phyloP scores from a whole-genome alignment of 2,888 invertebrate species.

The Ectemnius cavifrons region DNA sequence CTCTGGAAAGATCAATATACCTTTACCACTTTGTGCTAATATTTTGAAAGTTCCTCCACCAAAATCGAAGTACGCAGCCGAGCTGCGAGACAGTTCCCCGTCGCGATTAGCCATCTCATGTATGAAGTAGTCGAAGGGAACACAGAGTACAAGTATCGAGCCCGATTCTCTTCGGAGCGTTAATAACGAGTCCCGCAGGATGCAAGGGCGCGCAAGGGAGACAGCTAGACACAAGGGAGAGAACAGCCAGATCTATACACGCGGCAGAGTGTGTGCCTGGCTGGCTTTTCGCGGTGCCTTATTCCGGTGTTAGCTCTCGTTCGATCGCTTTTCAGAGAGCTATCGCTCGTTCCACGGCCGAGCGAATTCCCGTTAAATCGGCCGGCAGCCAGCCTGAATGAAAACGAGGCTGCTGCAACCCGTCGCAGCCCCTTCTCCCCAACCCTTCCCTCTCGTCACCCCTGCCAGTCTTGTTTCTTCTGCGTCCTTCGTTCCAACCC shows the following conservation, averaged over 20 bases:
- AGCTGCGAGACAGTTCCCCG: no score
- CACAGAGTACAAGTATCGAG: no score
- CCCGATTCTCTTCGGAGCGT: no score
- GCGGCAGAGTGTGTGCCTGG: no score
- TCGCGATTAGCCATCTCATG: no score
- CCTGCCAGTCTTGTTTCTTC: constrained; percentile 28
- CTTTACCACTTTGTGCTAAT: no score
- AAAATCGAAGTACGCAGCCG: no score
- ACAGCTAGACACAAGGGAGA: neutral
- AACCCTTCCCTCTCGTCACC: constrained; percentile 25
- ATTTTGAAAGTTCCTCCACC: no score
- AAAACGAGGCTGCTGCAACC: constrained; percentile 50
- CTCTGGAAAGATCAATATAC: no score
- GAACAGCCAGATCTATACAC: neutral
- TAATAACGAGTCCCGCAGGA: neutral
- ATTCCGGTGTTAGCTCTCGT: neutral
- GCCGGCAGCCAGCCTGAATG: constrained; percentile 50
- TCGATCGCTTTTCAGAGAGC: constrained; percentile 38
- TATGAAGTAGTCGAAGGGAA: no score
- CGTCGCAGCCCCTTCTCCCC: constrained; percentile 13
- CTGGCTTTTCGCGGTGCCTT: no score
- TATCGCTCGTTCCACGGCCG: constrained; percentile 46
- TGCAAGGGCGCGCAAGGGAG: constrained; percentile 5
- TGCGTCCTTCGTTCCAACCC: neutral
- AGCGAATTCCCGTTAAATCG: constrained; percentile 58